These are phyloP conservation scores for Vanessa tameamea DNA, from an alignment of 1,140 invertebrate species.

Conservation along the genomic window DNA sequence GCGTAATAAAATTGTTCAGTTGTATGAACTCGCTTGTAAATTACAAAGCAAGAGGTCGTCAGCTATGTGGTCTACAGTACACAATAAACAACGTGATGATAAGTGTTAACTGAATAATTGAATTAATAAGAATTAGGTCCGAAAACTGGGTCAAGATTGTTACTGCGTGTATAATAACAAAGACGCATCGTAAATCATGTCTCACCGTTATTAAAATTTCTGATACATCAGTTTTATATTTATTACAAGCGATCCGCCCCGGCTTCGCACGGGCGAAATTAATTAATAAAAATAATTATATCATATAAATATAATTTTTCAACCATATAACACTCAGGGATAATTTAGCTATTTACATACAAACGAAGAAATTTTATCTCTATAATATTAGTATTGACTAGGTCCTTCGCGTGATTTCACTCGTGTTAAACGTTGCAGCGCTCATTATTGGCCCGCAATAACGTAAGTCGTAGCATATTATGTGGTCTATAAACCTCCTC, in stretches of 20 bases:
- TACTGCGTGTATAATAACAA: constrained; percentile 50
- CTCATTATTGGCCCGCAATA: too few species aligned
- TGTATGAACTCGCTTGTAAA: not conserved
- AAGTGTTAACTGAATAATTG: constrained; percentile 45
- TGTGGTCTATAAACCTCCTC: too few species aligned
- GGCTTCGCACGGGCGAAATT: too few species aligned
- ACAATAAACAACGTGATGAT: constrained; percentile 39
- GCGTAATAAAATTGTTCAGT: not conserved
- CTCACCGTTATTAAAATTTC: not conserved
- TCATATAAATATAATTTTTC: too few species aligned
- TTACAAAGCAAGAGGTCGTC: not conserved
- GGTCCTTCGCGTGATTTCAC: too few species aligned
- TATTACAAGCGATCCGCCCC: not conserved
- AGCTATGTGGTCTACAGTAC: not conserved
- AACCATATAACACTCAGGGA: too few species aligned
- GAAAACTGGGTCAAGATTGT: constrained; percentile 64
- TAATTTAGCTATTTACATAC: too few species aligned
- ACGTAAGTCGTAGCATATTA: too few species aligned
- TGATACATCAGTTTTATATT: not conserved
- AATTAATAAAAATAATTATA: too few species aligned
- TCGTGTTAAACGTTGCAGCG: too few species aligned
- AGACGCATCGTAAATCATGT: constrained; percentile 29
- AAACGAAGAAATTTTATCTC: too few species aligned
- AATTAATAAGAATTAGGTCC: constrained; percentile 57
- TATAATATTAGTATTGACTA: not conserved